Percentiles rank a stretch among this genome's conserved stretches.
phyloP scores from a whole-genome alignment of 2,888 invertebrate genomes.

The Melitaea athalia region DNA sequence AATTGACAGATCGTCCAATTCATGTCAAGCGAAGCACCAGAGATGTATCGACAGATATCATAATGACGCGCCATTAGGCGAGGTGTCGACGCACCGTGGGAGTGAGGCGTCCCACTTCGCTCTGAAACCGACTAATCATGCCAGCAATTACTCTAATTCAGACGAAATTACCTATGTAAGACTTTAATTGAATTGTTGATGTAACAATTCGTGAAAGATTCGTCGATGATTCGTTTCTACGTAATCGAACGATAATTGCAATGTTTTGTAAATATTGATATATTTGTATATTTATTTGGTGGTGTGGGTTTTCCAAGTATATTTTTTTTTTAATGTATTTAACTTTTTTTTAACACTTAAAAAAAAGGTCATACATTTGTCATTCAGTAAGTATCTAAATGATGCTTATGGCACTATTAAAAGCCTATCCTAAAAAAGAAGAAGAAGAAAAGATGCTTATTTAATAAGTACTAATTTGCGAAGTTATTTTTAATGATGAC shows the following conservation, averaged over 20 bases:
- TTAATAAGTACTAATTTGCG: neutral
- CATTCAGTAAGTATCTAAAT: too few relatives aligned
- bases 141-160: conserved; percentile 78
- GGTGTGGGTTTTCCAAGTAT: too few relatives aligned
- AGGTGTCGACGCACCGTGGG: conserved; percentile 79
- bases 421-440: too few relatives aligned
- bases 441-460: too few relatives aligned
- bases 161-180: conserved; percentile 71
- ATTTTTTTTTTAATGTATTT: neutral
- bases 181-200: conserved; percentile 76
- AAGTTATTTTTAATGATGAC: conserved; percentile 1
- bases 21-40: conserved; percentile 39
- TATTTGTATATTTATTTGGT: neutral
- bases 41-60: conserved; percentile 75
- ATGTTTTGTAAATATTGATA: conserved; percentile 18
- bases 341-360: neutral
- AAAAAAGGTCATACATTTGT: neutral
- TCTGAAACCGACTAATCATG: conserved; percentile 59
- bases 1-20: conserved; percentile 22
- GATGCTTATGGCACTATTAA: too few relatives aligned
- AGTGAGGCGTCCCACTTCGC: conserved; percentile 71
- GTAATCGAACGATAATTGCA: conserved; percentile 20
- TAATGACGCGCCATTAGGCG: conserved; percentile 75
- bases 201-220: conserved; percentile 46
- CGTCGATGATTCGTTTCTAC: conserved; percentile 40